A percentile compares a stretch with the other conserved stretches of the same genome.
Conservation (phyloP, 2,888 invertebrate genomes). For the Anaspis maculata region DNA sequence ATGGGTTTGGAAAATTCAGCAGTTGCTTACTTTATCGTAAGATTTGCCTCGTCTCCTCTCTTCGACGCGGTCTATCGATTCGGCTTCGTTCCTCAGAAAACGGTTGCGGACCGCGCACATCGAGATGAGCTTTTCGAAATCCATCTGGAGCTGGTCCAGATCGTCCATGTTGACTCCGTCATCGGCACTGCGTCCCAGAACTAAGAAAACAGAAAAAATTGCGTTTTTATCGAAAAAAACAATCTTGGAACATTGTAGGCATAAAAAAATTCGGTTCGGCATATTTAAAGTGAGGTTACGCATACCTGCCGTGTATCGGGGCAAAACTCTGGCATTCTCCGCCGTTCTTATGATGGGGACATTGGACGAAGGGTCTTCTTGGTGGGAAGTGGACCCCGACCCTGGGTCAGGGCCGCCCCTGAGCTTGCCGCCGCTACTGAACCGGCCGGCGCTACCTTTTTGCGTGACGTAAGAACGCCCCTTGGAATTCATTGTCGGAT, state of each 20-base stretch:
- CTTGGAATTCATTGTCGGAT: too few relatives aligned
- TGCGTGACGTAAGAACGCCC: constrained; percentile 7
- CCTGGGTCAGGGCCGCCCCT: constrained; percentile 3
- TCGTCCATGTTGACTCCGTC: constrained; percentile 83
- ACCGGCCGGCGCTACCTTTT: constrained; percentile 3
- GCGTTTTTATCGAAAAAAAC: too few relatives aligned
- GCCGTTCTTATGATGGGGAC: constrained; percentile 61
- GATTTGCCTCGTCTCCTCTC: constrained; percentile 37
- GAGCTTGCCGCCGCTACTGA: constrained; percentile 6
- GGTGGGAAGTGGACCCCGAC: constrained; percentile 2
- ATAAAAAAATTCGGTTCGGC: too few relatives aligned
- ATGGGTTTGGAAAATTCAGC: constrained; percentile 1
- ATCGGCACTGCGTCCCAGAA: constrained; percentile 58
- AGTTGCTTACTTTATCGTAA: constrained; percentile 33
- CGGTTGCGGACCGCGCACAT: constrained; percentile 73
- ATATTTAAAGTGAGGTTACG: too few relatives aligned
- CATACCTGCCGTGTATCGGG: constrained; percentile 53
- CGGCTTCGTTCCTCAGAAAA: constrained; percentile 68
- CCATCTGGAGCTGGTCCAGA: constrained; percentile 76
- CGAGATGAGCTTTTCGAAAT: constrained; percentile 77
- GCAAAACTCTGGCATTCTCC: constrained; percentile 59
- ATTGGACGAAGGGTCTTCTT: constrained; percentile 10
- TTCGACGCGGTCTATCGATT: constrained; percentile 56
- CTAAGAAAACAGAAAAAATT: constrained; percentile 28
- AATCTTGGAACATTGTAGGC: too few relatives aligned